Percentiles rank a stretch among this genome's conserved stretches.
Evolutionary conservation across 2,113 vertebrate genomes (phyloP).

Genomic region (Eretmochelys imbricata): DNA sequence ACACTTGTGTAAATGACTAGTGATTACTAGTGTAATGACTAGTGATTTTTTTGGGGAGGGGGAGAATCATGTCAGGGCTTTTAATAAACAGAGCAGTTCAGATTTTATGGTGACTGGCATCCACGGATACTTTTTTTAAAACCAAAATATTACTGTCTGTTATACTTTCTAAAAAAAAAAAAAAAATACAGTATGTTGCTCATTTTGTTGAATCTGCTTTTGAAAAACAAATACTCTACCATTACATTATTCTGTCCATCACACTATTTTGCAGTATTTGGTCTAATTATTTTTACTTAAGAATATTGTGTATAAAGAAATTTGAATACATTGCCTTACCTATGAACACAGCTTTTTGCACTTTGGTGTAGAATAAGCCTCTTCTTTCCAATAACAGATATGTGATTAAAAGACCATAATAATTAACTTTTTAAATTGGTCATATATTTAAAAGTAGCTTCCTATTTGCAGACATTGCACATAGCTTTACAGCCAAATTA

Average conservation of each 20-base stretch:
- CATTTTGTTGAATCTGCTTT: neutral
- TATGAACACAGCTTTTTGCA: conserved; percentile 41
- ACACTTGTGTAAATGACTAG: neutral
- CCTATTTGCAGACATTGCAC: conserved; percentile 18
- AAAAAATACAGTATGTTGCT: neutral
- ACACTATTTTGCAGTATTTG: conserved; percentile 4
- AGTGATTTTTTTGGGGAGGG: rapidly evolving
- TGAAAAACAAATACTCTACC: conserved; percentile 1
- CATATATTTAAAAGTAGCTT: conserved; percentile 24
- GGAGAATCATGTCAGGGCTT: neutral
- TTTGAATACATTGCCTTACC: neutral
- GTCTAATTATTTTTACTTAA: conserved; percentile 19
- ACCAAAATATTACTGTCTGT: neutral
- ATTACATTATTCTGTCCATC: neutral
- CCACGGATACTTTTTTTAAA: neutral
- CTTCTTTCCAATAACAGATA: conserved; percentile 6
- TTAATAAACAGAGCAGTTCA: neutral
- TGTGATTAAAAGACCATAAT: neutral
- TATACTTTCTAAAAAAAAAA: neutral
- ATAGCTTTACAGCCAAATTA: conserved; percentile 36
- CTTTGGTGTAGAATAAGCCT: conserved; percentile 22
- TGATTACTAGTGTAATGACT: neutral
- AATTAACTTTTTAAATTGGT: conserved; percentile 16
- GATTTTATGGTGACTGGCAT: neutral
- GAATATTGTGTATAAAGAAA: neutral